These are phyloP conservation scores for Endomychus coccineus DNA, from an alignment of 2,888 invertebrate species.

Conservation along the genomic window DNA sequence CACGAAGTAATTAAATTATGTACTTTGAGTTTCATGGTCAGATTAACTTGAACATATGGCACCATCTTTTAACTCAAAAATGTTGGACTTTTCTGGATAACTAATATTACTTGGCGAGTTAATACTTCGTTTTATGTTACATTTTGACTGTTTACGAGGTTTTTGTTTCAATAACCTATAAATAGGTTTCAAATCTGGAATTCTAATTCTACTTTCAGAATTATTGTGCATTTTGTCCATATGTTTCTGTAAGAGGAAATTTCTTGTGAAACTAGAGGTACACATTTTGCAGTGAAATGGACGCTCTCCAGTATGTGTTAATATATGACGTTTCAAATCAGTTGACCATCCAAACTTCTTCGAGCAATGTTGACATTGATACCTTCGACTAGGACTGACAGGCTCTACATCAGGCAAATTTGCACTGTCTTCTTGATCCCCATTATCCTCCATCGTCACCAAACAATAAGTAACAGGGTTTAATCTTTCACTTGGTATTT, in stretches of 20 bases:
- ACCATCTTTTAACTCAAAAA: no score
- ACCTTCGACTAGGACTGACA: slow-evolving; percentile 27
- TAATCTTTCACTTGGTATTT: slow-evolving; percentile 3
- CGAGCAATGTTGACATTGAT: slow-evolving; percentile 37
- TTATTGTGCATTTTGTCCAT: slow-evolving; percentile 33
- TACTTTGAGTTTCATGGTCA: no score
- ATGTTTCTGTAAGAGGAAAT: slow-evolving; percentile 42
- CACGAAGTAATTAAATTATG: no score
- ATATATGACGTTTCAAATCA: slow-evolving; percentile 41
- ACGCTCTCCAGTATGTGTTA: slow-evolving; percentile 42
- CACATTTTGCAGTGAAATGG: slow-evolving; percentile 41
- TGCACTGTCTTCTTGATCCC: slow-evolving; percentile 3
- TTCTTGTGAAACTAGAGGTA: slow-evolving; percentile 39
- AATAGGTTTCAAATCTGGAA: slow-evolving; percentile 30
- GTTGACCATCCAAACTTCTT: slow-evolving; percentile 43
- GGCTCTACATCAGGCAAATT: slow-evolving; percentile 14
- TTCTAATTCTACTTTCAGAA: slow-evolving; percentile 16
- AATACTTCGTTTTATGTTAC: no score
- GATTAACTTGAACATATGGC: no score
- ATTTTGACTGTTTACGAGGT: no score
- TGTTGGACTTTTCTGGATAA: no score
- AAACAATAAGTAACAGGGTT: slow-evolving; percentile 8
- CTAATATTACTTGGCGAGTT: no score
- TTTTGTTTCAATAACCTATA: no score
- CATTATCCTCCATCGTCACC: slow-evolving; percentile 4